Conservation (phyloP, 2,797 vertebrate species). For the Phrynocephalus forsythii region DNA sequence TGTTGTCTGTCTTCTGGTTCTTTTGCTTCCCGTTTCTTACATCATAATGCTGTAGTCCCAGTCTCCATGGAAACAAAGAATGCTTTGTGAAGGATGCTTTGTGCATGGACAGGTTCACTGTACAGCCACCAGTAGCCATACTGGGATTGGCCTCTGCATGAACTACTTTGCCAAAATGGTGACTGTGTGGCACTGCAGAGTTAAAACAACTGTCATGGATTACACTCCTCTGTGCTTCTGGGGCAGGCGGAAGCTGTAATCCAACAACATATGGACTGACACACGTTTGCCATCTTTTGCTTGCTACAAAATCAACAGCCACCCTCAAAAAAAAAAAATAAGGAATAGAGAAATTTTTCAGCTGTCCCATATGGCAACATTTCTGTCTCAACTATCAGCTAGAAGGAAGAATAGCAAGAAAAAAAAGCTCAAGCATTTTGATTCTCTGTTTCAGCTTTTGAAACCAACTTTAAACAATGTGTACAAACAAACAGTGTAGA, state of each 20-base stretch:
- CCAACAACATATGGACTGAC: background rate
- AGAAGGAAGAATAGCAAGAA: background rate
- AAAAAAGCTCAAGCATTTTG: background rate
- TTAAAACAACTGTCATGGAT: background rate
- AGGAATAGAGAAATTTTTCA: background rate
- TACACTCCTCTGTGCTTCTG: background rate
- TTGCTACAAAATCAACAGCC: background rate
- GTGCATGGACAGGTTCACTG: background rate
- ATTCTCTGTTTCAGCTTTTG: background rate
- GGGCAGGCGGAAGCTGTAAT: background rate
- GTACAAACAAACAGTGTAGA: too few species aligned
- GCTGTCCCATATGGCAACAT: background rate
- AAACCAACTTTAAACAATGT: too few species aligned
- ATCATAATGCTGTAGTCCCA: background rate
- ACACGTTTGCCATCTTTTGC: background rate
- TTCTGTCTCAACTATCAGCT: background rate
- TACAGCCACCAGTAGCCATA: background rate
- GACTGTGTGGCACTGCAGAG: too few species aligned
- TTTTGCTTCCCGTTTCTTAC: background rate
- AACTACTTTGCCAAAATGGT: background rate
- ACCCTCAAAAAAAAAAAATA: background rate
- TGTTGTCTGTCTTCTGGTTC: background rate
- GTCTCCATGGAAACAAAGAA: conserved; percentile 12
- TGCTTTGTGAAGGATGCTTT: background rate
- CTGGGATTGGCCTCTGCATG: background rate